Conservation (phyloP, 1,140 invertebrate genomes). For the Nasonia vitripennis region DNA sequence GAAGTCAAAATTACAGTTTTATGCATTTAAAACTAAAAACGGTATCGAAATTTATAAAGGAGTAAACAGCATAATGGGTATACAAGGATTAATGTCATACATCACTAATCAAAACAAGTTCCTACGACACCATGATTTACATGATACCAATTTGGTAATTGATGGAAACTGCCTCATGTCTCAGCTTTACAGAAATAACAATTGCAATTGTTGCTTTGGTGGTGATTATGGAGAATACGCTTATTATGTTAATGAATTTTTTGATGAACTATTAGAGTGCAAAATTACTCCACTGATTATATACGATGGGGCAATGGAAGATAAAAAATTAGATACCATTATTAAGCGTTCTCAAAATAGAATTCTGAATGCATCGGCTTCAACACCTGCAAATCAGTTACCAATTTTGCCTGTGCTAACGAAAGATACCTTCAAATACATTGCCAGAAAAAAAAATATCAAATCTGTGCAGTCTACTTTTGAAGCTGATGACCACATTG, state of each 20-base stretch:
- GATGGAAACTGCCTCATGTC: constrained; percentile 88
- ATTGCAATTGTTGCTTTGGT: constrained; percentile 83
- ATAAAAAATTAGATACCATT: constrained; percentile 84
- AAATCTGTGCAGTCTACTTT: constrained; percentile 83
- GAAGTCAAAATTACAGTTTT: too few species aligned
- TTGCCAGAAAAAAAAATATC: constrained; percentile 80
- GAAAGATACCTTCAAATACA: constrained; percentile 83
- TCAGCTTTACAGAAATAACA: constrained; percentile 81
- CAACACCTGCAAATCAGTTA: constrained; percentile 70
- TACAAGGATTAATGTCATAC: not conserved
- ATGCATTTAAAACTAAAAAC: too few species aligned
- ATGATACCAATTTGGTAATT: constrained; percentile 84
- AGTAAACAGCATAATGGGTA: not conserved
- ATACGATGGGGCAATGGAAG: constrained; percentile 88
- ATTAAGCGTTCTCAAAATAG: constrained; percentile 79
- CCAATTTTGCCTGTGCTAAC: constrained; percentile 82
- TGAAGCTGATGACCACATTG: constrained; percentile 91
- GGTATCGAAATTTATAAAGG: too few species aligned
- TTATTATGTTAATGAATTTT: constrained; percentile 81
- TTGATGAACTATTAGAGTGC: constrained; percentile 82
- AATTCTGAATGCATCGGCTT: constrained; percentile 74
- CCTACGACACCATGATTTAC: constrained; percentile 48
- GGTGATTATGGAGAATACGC: constrained; percentile 91
- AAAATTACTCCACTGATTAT: constrained; percentile 85
- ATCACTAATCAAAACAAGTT: not conserved